phyloP scores from a whole-genome alignment of 1,140 invertebrate genomes.

The Drosophila insularis region DNA sequence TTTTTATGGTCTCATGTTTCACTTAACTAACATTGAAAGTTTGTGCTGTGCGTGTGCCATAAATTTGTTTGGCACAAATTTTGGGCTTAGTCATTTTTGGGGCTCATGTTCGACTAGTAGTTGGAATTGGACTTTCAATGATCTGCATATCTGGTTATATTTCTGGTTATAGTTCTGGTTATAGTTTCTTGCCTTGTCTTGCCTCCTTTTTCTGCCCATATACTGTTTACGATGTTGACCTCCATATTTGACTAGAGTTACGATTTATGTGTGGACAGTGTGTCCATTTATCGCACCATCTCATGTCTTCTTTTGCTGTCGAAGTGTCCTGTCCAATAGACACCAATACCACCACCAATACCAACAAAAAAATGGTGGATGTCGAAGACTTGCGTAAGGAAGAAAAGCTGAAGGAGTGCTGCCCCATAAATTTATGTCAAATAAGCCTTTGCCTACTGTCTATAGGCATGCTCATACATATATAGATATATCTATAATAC shows the following conservation, averaged over 20 bases:
- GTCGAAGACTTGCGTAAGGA: not conserved
- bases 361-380: too few species aligned
- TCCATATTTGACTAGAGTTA: slow-evolving; percentile 42
- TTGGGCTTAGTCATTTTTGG: slow-evolving; percentile 53
- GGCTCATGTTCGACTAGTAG: slow-evolving; percentile 26
- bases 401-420: slow-evolving; percentile 10
- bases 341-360: not conserved
- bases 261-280: slow-evolving; percentile 69
- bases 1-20: slow-evolving; percentile 74
- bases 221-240: slow-evolving; percentile 56
- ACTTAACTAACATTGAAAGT: slow-evolving; percentile 56
- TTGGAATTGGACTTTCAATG: slow-evolving; percentile 56
- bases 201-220: not conserved
- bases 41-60: slow-evolving; percentile 36
- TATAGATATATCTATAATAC: slow-evolving; percentile 17
- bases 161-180: slow-evolving; percentile 18
- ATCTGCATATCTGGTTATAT: slow-evolving; percentile 66
- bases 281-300: slow-evolving; percentile 71
- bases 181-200: too few species aligned
- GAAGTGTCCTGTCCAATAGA: slow-evolving; percentile 15
- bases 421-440: slow-evolving; percentile 69
- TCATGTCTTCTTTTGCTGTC: slow-evolving; percentile 39
- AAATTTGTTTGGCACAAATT: slow-evolving; percentile 40
- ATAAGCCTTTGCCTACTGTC: slow-evolving; percentile 56
- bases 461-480: slow-evolving; percentile 30